These are phyloP conservation scores for Strigops habroptila DNA, from an alignment of 2,113 vertebrate species.

Conservation along the genomic window DNA sequence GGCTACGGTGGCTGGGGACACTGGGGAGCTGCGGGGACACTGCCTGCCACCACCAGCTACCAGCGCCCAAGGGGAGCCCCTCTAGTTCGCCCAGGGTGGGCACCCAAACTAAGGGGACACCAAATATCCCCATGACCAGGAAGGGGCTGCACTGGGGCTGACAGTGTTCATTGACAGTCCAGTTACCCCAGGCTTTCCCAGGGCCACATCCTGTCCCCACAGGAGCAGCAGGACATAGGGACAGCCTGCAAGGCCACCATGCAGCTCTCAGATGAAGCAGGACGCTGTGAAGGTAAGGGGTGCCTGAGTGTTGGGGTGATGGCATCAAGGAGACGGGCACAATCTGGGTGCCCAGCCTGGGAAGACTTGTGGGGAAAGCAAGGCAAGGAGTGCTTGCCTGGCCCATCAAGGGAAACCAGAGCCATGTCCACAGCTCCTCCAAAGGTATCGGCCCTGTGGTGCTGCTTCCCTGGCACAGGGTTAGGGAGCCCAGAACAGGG, in stretches of 20 bases:
- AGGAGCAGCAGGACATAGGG: neutral
- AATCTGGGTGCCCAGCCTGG: neutral
- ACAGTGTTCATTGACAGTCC: accelerated
- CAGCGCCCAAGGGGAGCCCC: accelerated
- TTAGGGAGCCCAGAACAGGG: accelerated
- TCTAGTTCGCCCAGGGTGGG: neutral
- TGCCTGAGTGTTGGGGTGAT: neutral
- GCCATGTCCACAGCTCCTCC: neutral
- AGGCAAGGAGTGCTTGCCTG: neutral
- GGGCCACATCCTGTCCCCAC: neutral
- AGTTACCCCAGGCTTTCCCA: neutral
- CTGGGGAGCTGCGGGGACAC: neutral
- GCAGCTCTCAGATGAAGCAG: accelerated
- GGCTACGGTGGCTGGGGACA: neutral
- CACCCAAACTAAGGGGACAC: neutral
- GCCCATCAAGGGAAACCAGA: neutral
- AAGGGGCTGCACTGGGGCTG: neutral
- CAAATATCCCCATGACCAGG: neutral
- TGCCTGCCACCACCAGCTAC: neutral
- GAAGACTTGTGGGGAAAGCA: accelerated
- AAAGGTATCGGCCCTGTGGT: neutral
- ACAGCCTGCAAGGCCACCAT: neutral
- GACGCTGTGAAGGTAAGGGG: neutral
- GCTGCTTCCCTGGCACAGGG: neutral
- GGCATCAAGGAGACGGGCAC: neutral